Base-by-base conservation (phyloP, 2,888 invertebrate genomes). In the Mimumesa dahlbomi region DNA sequence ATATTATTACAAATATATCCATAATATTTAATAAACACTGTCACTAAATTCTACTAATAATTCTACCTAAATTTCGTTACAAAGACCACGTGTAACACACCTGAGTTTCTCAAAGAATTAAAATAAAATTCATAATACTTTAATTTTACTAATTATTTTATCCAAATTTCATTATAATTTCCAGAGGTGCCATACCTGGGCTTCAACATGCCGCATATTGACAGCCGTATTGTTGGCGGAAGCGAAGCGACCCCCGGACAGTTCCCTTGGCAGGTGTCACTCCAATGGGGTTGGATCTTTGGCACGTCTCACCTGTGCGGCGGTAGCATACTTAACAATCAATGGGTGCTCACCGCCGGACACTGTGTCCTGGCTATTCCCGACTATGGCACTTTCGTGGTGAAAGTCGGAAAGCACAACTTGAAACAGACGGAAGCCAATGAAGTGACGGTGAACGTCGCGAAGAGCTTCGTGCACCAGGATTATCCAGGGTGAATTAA, bases 221-320 rank as follows among this genome's bases (percentile, higher is more conserved):
- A 57, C 1, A 25, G 19, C 0, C 77, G 79, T 14, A 73, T 87
- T 18, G 81, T 81, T 7, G 84, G 82, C 16, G 87, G 86, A 3
- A 2, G 4, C 0, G 75, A 90, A 0, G 91, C 91, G 0, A 29
- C 5, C 0, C 82, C 84, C 21, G 89, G 90, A 19, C 70, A 88
- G 5, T 91, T 90, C 4, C 91, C 91, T 0, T 90, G 89, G 75
- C 90, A 90, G 54, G 89, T 90, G 0, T 91, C 91, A 0, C 68
- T 91, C 36, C 89, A 88, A 79, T 78, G 83, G 71, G 87, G 88
- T 1, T 2, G 80, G 1, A 19, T 82, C 49, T 2, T 66, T 0
- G 6, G n/a, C 2, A 65, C 43, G 2, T 74, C 82, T 0, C 91
- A 91, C 74, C 85, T 87, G 56, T 91, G 91, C 57, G 91, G 90